These are phyloP conservation scores for Hemicordylus capensis DNA, from an alignment of 2,113 vertebrate species.

Conservation along the genomic window DNA sequence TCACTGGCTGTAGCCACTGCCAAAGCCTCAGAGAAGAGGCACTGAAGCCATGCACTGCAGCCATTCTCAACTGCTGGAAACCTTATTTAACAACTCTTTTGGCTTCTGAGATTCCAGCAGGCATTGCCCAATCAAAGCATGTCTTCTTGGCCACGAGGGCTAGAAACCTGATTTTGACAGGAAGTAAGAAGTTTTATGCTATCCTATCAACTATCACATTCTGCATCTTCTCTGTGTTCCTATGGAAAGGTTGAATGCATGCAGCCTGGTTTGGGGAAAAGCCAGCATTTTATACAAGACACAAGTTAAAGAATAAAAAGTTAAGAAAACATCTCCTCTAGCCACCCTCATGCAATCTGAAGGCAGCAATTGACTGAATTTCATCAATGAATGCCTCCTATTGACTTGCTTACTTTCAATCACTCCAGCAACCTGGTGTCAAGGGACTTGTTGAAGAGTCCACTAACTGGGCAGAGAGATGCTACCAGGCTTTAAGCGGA, in stretches of 20 bases:
- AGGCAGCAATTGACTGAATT: conserved; percentile 19
- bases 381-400: conserved; percentile 44
- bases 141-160: too few relatives aligned
- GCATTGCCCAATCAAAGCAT: too few relatives aligned
- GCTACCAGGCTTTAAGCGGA: conserved; percentile 51
- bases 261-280: not conserved
- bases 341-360: not conserved
- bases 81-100: too few relatives aligned
- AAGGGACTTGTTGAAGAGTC: conserved; percentile 24
- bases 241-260: not conserved
- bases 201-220: not conserved
- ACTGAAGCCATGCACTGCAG: too few relatives aligned
- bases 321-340: not conserved
- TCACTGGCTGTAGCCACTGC: too few relatives aligned
- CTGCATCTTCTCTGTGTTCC: too few relatives aligned
- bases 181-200: not conserved
- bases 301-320: not conserved
- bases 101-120: too few relatives aligned
- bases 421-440: not conserved
- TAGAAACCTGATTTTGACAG: not conserved
- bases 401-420: conserved; percentile 38
- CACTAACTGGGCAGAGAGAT: conserved; percentile 46
- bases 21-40: too few relatives aligned
- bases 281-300: not conserved
- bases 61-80: too few relatives aligned